phyloP scores from a whole-genome alignment of 1,140 invertebrate genomes.

The Heliconius himera region DNA sequence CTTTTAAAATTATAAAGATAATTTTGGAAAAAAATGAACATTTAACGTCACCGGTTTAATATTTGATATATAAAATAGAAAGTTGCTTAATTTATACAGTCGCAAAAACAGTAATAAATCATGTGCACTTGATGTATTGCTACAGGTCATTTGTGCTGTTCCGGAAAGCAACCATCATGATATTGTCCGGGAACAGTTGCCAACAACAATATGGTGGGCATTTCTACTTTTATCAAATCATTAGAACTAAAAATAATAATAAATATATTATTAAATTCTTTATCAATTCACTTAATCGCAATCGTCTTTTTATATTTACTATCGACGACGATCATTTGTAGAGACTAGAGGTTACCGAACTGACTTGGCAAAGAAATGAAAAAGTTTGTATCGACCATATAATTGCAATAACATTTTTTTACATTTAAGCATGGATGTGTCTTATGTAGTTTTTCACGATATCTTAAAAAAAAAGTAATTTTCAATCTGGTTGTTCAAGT shows the following conservation, averaged over 20 bases:
- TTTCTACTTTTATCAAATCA: not conserved
- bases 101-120: constrained; percentile 31
- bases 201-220: constrained; percentile 29
- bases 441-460: not conserved
- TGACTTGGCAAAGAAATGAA: not conserved
- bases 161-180: constrained; percentile 21
- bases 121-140: constrained; percentile 36
- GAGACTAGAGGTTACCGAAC: not conserved
- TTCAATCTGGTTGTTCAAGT: too few relatives aligned
- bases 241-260: not conserved
- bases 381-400: not conserved
- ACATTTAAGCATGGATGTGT: not conserved
- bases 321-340: not conserved
- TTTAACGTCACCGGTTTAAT: not conserved
- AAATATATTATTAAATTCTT: not conserved
- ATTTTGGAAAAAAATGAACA: too few relatives aligned
- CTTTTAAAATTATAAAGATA: too few relatives aligned
- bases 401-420: not conserved
- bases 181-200: constrained; percentile 22
- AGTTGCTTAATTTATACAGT: constrained; percentile 4
- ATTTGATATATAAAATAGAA: not conserved
- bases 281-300: too few relatives aligned
- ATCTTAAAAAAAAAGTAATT: not conserved
- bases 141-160: constrained; percentile 32
- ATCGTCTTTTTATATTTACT: not conserved